Percentiles rank a stretch among this genome's conserved stretches.
Conservation (phyloP, 1,140 invertebrate species). For the Drosophila pseudoobscura region DNA sequence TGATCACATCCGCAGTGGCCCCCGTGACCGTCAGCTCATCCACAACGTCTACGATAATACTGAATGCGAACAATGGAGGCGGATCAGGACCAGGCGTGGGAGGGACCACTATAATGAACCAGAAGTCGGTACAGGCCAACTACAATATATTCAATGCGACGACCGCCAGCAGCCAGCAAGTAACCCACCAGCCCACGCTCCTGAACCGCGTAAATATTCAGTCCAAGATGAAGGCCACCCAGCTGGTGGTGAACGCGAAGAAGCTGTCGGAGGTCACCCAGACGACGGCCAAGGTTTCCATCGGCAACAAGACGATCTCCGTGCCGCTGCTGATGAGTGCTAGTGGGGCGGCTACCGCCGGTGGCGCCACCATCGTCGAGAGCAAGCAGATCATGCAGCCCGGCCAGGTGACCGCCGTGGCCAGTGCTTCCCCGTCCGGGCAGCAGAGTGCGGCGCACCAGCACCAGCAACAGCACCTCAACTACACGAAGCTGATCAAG, state of each 20-base stretch:
- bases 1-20: not conserved
- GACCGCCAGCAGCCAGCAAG: conserved; percentile 14
- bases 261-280: conserved; percentile 73
- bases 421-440: conserved; percentile 8
- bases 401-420: conserved; percentile 35
- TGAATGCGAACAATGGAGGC: conserved; percentile 36
- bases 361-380: conserved; percentile 63
- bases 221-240: conserved; percentile 61
- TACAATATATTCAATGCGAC: conserved; percentile 59
- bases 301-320: conserved; percentile 86
- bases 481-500: conserved; percentile 66
- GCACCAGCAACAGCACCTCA: conserved; percentile 46
- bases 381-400: conserved; percentile 57
- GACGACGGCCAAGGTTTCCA: conserved; percentile 84
- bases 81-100: not conserved
- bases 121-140: conserved; percentile 38
- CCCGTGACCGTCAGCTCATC: not conserved
- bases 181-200: conserved; percentile 36
- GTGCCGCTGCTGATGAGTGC: conserved; percentile 84
- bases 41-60: conserved; percentile 12
- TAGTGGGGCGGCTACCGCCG: conserved; percentile 52
- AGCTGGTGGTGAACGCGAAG: conserved; percentile 70
- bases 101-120: conserved; percentile 31
- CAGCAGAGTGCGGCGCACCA: conserved; percentile 11
- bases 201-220: conserved; percentile 64